Base-by-base conservation (phyloP, 1,140 invertebrate genomes). In the Stegodyphus mimosarum region DNA sequence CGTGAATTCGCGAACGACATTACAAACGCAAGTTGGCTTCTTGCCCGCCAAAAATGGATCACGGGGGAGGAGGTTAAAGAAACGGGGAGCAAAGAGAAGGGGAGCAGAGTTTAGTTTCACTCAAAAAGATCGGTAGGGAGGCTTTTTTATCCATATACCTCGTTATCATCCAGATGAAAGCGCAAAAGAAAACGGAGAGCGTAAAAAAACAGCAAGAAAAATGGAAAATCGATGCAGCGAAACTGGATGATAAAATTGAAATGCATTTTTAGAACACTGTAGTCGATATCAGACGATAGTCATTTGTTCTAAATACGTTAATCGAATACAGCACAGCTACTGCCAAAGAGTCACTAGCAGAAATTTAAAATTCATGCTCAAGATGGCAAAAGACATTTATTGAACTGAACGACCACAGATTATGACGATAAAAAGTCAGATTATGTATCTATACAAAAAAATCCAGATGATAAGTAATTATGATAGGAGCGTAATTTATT, bases 21-120 rank as follows among this genome's bases (percentile, higher is more conserved):
- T 83, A 74, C 80, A 67, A 83, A 83, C 71, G 55, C 80, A 55
- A 83, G 70, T 83, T 84, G 81, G 81, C 81, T 84, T 52, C 10
- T 69, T 84, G 81, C 81, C 81, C 72, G 81, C 70, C 66, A 84
- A 84, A 84, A 84, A 84, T 84, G 81, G 81, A 84, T 84, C 81
- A 84, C 6, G 48, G 72, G 77, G 64, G 69, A 67, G 66, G 64
- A 51, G 64, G 81, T 69, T n/a, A 18, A 75, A 84, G 10, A 49
- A 5, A 71, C 18, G 72, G 81, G 52, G 13, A 13, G 51, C 52
- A 53, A 64, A 51, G 6, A 70, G 6, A 15, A 33, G 33, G 7
- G 64, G 64, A 17, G n/a, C 7, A n/a, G 64, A 73, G 79, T 52
- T 73, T 73, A 70, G 48, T 72, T 60, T 17, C 13, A 6, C n/a